phyloP scores from a whole-genome alignment of 2,797 vertebrate species.

The Mormyrops boulengeri region DNA sequence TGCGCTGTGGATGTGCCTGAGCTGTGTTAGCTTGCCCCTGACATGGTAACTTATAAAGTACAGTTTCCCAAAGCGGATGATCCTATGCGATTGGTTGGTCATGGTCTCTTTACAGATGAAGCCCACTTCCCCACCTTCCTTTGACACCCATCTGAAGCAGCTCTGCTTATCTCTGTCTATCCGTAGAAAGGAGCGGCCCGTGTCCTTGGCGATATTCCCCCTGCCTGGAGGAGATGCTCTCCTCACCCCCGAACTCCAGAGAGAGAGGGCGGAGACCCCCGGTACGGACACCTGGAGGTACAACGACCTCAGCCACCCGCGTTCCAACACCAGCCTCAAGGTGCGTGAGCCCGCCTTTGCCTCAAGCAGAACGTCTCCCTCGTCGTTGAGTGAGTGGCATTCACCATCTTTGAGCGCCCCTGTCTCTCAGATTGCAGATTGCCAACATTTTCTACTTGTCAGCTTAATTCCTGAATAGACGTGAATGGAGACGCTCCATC shows the following conservation, averaged over 20 bases:
- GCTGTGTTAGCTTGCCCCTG: not conserved
- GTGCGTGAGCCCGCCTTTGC: slow-evolving; percentile 47
- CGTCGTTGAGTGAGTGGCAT: not conserved
- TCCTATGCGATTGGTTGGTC: not conserved
- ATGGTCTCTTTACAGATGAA: not conserved
- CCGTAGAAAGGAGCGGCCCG: slow-evolving; percentile 86
- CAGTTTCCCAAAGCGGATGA: not conserved
- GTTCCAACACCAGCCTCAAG: slow-evolving; percentile 88
- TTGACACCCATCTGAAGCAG: not conserved
- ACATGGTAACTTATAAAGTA: not conserved
- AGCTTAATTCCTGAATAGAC: not conserved
- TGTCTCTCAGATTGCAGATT: not conserved
- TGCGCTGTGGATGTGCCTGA: not conserved
- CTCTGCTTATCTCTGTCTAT: not conserved
- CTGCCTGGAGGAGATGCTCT: slow-evolving; percentile 73
- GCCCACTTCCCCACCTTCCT: not conserved
- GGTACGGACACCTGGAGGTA: slow-evolving; percentile 83
- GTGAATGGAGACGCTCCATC: not conserved
- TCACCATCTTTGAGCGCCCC: not conserved
- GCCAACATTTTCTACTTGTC: not conserved
- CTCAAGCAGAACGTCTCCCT: not conserved
- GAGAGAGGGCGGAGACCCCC: slow-evolving; percentile 68
- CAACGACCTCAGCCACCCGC: slow-evolving; percentile 78
- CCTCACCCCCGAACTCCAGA: slow-evolving; percentile 72
- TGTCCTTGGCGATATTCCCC: slow-evolving; percentile 86